Percentiles rank a stretch among this genome's conserved stretches.
These are phyloP conservation scores for Anoplolepis gracilipes DNA, from an alignment of 1,140 invertebrate genomes.

Conservation along the genomic window DNA sequence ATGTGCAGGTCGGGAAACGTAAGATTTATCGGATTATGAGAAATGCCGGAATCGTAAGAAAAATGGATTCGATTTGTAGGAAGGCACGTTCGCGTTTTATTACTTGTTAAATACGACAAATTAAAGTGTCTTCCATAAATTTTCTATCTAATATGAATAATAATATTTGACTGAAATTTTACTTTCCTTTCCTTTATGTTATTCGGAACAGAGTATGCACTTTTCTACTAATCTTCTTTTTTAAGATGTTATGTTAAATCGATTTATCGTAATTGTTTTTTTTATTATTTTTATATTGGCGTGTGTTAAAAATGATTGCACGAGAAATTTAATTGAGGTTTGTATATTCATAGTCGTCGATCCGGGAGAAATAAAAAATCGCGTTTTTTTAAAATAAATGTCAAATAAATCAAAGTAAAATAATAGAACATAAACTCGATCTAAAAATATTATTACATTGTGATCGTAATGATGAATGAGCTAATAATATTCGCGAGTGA, in stretches of 20 bases:
- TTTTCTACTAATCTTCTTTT: not conserved
- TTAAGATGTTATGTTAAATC: not conserved
- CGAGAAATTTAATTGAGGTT: not conserved
- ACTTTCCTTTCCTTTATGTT: not conserved
- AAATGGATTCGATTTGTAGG: not conserved
- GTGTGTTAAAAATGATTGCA: not conserved
- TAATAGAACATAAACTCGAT: not conserved
- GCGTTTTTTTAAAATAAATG: conserved; percentile 10
- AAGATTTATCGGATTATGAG: conserved; percentile 32
- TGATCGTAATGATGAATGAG: conserved; percentile 6
- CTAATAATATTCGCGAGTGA: conserved; percentile 1
- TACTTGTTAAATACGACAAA: not conserved
- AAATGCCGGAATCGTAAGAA: conserved; percentile 9
- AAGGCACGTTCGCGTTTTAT: conserved; percentile 1
- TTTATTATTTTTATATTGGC: not conserved
- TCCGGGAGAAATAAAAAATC: not conserved
- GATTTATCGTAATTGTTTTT: not conserved
- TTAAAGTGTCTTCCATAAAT: not conserved
- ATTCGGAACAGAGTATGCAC: not conserved
- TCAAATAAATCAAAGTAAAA: not conserved
- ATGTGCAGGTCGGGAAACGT: not conserved
- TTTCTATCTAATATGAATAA: not conserved
- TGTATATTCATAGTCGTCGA: not conserved
- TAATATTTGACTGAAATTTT: no score
- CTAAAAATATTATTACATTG: not conserved